phyloP scores from a whole-genome alignment of 2,797 vertebrate genomes.

The Lagocephalus sceleratus region DNA sequence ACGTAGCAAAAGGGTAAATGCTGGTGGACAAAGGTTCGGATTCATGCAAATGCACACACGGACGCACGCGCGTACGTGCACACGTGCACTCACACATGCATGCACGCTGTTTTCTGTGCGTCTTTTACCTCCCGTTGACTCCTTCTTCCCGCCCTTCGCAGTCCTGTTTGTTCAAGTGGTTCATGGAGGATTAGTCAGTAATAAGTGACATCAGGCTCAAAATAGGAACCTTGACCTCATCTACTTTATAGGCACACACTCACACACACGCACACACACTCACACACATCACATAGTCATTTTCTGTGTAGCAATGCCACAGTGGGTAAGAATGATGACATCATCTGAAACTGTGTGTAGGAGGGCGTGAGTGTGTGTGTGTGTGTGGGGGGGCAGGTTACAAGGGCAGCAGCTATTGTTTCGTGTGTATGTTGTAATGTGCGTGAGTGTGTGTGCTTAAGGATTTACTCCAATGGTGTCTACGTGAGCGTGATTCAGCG shows the following conservation, averaged over 20 bases:
- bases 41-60: constrained; percentile 8
- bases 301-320: constrained; percentile 31
- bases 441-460: constrained; percentile 12
- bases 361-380: not conserved
- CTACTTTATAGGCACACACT: constrained; percentile 21
- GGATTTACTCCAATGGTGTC: constrained; percentile 1
- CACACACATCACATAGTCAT: constrained; percentile 41
- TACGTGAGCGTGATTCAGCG: constrained; percentile 6
- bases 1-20: constrained; percentile 18
- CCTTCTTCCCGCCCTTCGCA: constrained; percentile 19
- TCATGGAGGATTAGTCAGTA: constrained; percentile 51
- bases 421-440: constrained; percentile 1
- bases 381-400: constrained; percentile 2
- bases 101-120: not conserved
- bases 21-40: constrained; percentile 22
- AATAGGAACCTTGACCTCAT: constrained; percentile 51
- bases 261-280: constrained; percentile 16
- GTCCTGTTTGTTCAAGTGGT: constrained; percentile 19
- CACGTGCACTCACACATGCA: no score
- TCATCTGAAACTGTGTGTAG: constrained; percentile 39
- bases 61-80: no score
- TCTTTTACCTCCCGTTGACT: constrained; percentile 30
- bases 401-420: constrained; percentile 24
- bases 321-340: constrained; percentile 43
- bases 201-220: constrained; percentile 58